Evolutionary conservation across 2,113 vertebrate genomes (phyloP).

Genomic region (Pimephales promelas): DNA sequence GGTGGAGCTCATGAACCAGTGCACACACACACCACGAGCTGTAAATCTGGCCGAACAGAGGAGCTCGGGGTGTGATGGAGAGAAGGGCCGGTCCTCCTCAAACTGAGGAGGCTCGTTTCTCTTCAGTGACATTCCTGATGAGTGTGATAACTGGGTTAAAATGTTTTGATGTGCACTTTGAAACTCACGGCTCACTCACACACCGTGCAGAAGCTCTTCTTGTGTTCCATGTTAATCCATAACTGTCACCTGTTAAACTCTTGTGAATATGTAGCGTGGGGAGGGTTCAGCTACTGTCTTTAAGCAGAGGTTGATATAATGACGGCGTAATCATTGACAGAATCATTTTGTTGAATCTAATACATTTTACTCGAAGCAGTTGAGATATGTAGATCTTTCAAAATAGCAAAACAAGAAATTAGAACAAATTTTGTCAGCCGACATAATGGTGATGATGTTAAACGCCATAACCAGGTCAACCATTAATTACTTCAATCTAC

Average conservation of each 20-base stretch:
- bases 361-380: not conserved
- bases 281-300: slow-evolving; percentile 61
- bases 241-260: slow-evolving; percentile 65
- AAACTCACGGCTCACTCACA: slow-evolving; percentile 7
- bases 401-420: not conserved
- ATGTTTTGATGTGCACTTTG: slow-evolving; percentile 40
- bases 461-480: not conserved
- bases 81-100: slow-evolving; percentile 35
- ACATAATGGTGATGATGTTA: no score
- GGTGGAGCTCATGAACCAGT: slow-evolving; percentile 61
- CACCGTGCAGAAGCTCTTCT: not conserved
- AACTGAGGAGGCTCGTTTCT: slow-evolving; percentile 43
- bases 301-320: not conserved
- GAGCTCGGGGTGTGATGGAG: slow-evolving; percentile 49
- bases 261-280: slow-evolving; percentile 74
- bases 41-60: slow-evolving; percentile 71
- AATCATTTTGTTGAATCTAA: not conserved
- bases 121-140: slow-evolving; percentile 38
- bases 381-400: not conserved
- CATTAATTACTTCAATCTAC: not conserved
- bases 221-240: slow-evolving; percentile 63
- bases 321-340: not conserved
- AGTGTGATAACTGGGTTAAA: slow-evolving; percentile 11
- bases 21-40: slow-evolving; percentile 66
- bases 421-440: not conserved